Evolutionary conservation across 2,113 vertebrate genomes (phyloP), one percentile per base, ranked within the genome.

Genomic region (Callipepla californica): DNA sequence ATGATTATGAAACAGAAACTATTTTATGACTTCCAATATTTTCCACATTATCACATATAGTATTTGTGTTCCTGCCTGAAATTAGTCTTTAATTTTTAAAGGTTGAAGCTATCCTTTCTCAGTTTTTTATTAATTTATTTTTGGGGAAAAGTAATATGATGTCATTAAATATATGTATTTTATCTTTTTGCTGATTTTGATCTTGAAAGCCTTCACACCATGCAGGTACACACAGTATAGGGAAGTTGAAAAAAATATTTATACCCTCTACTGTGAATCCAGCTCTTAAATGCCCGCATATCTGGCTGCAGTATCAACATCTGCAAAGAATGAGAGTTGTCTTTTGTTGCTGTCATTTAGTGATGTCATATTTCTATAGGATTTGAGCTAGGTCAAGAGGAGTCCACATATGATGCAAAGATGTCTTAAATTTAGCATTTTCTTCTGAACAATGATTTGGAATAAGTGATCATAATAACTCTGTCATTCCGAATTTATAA

Each of bases 11-110:
- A 95, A 8, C 32, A 90, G 57, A 83, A 22, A 12, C 23, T 57
- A 21, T 91, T 96, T 94, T 80, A 92, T 83, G 38, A 77, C 67
- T 91, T 94, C 36, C 90, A 68, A 87, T 94, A 91, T 89, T 97
- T 95, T 94, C 85, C 67, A 75, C 5, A 6, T 89, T 92, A 90
- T 92, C 82, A 90, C 58, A 30, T 88, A 85, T 74, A 88, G 89
- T 4, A 12, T 74, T 36, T 69, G 48, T 45, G 55, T 85, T 67
- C 8, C 9, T 32, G 68, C 12, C 63, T 82, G 81, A 92, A 88
- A 91, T 72, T n/a, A 67, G 34, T 40, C 8, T 63, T 85, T 72
- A 51, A 78, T 94, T 94, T 94, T 92, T 67, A 87, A 91, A 32
- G 2, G 58, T 45, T 80, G 25, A 47, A 42, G 9, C 51, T 85